Conservation (phyloP, 2,888 invertebrate genomes). For the Tetheella fluctuosa region DNA sequence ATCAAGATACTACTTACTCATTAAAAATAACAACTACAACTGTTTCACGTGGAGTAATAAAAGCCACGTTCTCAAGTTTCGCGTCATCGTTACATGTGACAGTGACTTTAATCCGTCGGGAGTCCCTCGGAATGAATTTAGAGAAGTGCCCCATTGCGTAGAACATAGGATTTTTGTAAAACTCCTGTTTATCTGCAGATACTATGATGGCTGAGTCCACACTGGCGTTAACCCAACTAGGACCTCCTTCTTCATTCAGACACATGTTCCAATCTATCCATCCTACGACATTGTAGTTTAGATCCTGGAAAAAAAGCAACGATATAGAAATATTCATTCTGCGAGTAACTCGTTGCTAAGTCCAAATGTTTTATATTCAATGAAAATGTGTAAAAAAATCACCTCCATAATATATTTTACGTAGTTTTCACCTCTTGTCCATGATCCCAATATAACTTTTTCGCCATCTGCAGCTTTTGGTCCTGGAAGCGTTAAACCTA, state of each 20-base stretch:
- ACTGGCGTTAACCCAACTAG: slow-evolving; percentile 88
- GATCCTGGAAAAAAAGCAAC: slow-evolving; percentile 18
- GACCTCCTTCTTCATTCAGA: slow-evolving; percentile 89
- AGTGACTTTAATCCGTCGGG: slow-evolving; percentile 56
- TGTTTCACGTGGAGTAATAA: too few species aligned
- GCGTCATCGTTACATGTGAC: slow-evolving; percentile 16
- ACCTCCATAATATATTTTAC: slow-evolving; percentile 86
- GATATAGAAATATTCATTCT: too few species aligned
- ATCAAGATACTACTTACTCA: slow-evolving; percentile 42
- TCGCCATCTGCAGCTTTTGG: slow-evolving; percentile 78
- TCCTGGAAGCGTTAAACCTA: slow-evolving; percentile 2
- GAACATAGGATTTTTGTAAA: slow-evolving; percentile 95
- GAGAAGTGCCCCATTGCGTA: slow-evolving; percentile 92
- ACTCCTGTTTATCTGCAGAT: slow-evolving; percentile 82
- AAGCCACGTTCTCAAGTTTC: slow-evolving; percentile 42
- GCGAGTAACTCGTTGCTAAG: too few species aligned
- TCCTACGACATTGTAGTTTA: slow-evolving; percentile 87
- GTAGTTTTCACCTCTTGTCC: slow-evolving; percentile 87
- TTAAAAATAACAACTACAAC: slow-evolving; percentile 55
- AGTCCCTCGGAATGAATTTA: slow-evolving; percentile 86
- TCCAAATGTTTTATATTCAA: not conserved
- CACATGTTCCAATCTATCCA: slow-evolving; percentile 96
- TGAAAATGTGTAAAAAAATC: slow-evolving; percentile 24
- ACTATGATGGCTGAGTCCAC: slow-evolving; percentile 90
- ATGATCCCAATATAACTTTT: slow-evolving; percentile 78